Base-by-base conservation (phyloP, 2,888 invertebrate genomes). In the Embidobia sp. region DNA sequence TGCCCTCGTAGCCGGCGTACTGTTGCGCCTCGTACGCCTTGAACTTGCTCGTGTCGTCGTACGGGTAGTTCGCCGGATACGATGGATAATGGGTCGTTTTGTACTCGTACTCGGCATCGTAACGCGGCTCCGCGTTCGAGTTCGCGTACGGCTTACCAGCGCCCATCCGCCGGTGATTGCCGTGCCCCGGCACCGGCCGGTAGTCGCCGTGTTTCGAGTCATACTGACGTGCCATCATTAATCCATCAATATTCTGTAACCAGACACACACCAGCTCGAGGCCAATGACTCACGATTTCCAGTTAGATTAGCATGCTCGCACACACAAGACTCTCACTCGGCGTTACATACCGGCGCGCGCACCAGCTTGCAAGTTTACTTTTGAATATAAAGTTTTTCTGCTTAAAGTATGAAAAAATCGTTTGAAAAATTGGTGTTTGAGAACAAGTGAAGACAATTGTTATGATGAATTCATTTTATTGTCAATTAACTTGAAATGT, bases 241-340 rank as follows among this genome's bases (percentile, higher is more conserved):
- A 86, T 82, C 89, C 88, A 86, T 89, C 89, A 86, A 89, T 89
- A 83, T 89, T 89, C 89, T 89, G 89, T 81, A 89, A 89, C 89
- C 88, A 89, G 89, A 89, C 87, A 88, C 88, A 88, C 88, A 88
- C 86, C 87, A 87, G 85, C 86, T 85, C 88, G 86, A n/a, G 88
- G 88, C 85, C 87, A 88, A 87, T 88, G 83, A 88, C 87, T 86
- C 85, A 85, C 84, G 80, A 73, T 79, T 51, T 75, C 73, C 57
- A 51, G 29, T 48, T 64, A 67, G 2, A 1, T 75, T 51, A 37
- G 57, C 22, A 2, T n/a, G n/a, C n/a, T n/a, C n/a, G n/a, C n/a
- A n/a, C n/a, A n/a, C n/a, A n/a, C n/a, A n/a, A n/a, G n/a, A n/a
- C n/a, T n/a, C n/a, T n/a, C n/a, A n/a, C n/a, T n/a, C n/a, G n/a